Percentiles rank a stretch among this genome's conserved stretches.
Conservation (phyloP, 2,113 vertebrate genomes). For the Nymphicus hollandicus region DNA sequence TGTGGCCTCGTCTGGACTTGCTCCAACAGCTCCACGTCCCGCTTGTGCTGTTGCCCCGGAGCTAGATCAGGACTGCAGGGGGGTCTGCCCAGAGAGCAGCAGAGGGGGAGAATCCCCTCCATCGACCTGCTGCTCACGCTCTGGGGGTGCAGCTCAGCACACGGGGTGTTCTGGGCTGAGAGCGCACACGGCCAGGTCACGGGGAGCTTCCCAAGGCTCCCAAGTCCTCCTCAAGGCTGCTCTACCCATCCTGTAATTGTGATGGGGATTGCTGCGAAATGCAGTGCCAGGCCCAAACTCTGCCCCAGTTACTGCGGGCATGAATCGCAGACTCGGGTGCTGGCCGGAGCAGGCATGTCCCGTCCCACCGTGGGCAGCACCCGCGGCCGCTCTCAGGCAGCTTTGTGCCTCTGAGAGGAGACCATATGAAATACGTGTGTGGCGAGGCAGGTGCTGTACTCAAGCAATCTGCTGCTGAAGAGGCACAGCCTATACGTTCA, state of each 20-base stretch:
- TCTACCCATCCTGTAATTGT: no score
- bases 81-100: neutral
- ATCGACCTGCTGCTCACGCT: neutral
- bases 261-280: no score
- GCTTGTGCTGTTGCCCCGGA: neutral
- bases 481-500: rapidly evolving
- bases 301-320: neutral
- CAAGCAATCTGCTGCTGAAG: neutral
- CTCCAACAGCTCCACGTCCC: neutral
- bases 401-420: neutral
- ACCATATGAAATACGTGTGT: rapidly evolving
- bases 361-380: neutral
- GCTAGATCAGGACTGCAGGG: neutral
- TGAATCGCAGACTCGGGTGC: neutral
- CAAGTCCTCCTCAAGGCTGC: neutral
- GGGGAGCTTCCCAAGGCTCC: neutral
- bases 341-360: neutral
- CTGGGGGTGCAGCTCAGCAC: neutral
- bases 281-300: neutral
- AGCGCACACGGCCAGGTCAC: neutral
- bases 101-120: neutral
- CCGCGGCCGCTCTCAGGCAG: neutral
- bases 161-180: neutral
- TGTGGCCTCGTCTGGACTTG: neutral
- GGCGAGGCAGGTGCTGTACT: neutral